These are phyloP conservation scores for Palloptera scutellata DNA, from an alignment of 2,888 invertebrate genomes.

Conservation along the genomic window DNA sequence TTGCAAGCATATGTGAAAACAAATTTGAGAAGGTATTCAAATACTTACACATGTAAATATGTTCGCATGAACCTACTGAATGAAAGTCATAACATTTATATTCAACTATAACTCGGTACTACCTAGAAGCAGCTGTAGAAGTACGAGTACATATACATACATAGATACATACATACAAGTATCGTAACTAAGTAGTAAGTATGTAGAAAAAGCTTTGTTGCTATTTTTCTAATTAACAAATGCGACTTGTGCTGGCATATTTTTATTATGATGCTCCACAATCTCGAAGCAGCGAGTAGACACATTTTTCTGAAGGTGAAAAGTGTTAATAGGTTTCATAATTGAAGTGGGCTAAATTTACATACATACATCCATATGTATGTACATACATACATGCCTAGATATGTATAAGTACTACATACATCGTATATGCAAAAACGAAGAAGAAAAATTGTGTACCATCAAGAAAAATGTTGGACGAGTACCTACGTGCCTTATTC, in stretches of 20 bases:
- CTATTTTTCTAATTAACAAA: conserved; percentile 21
- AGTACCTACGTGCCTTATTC: too few relatives aligned
- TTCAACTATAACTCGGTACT: too few relatives aligned
- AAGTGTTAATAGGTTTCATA: conserved; percentile 24
- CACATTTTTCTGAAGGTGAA: conserved; percentile 13
- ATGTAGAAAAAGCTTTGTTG: background rate
- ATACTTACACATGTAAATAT: too few relatives aligned
- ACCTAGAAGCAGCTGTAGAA: background rate
- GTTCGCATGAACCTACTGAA: too few relatives aligned
- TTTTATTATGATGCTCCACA: background rate
- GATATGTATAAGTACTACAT: background rate
- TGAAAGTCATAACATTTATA: conserved; percentile 2
- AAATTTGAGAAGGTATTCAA: too few relatives aligned
- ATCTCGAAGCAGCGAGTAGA: background rate
- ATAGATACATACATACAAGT: background rate
- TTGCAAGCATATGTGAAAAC: too few relatives aligned
- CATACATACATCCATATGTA: background rate
- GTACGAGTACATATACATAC: too few relatives aligned
- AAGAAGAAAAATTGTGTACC: background rate
- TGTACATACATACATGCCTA: background rate
- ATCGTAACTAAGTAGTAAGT: background rate
- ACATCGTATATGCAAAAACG: background rate
- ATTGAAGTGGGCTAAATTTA: conserved; percentile 17
- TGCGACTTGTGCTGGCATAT: conserved; percentile 7
- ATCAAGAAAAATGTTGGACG: background rate